Evolutionary conservation across 2,888 invertebrate species (phyloP).

Genomic region (Leucoma salicis): DNA sequence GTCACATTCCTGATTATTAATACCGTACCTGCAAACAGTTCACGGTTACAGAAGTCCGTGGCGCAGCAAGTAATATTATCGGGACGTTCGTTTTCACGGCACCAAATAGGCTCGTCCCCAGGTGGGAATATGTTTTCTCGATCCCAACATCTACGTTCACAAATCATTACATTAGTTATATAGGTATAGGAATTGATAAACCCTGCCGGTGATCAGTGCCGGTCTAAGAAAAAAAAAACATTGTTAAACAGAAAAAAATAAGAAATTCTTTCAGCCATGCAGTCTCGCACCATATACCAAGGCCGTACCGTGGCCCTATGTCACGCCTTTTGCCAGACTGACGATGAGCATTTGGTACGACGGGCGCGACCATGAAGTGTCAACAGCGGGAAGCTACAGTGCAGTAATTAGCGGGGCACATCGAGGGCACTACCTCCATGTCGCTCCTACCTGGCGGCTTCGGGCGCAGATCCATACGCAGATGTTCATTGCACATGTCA

Average conservation of each 20-base stretch:
- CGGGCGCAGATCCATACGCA: slow-evolving; percentile 86
- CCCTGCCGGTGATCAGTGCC: slow-evolving; percentile 73
- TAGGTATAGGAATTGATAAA: slow-evolving; percentile 23
- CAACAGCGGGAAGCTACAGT: slow-evolving; percentile 42
- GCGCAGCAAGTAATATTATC: slow-evolving; percentile 84
- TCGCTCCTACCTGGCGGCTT: slow-evolving; percentile 85
- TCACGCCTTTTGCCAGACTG: slow-evolving; percentile 19
- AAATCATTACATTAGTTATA: slow-evolving; percentile 56
- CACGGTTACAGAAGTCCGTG: slow-evolving; percentile 87
- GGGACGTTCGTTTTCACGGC: slow-evolving; percentile 70
- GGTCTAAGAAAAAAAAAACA: slow-evolving; percentile 65
- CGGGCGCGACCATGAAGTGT: slow-evolving; percentile 30
- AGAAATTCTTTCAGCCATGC: slow-evolving; percentile 62
- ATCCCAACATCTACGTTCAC: slow-evolving; percentile 83
- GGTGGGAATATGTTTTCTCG: slow-evolving; percentile 82
- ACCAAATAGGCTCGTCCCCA: slow-evolving; percentile 83
- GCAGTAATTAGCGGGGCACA: slow-evolving; percentile 55
- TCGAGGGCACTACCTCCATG: slow-evolving; percentile 51
- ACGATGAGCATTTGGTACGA: slow-evolving; percentile 31
- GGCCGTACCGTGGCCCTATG: slow-evolving; percentile 36
- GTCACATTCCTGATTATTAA: slow-evolving; percentile 51
- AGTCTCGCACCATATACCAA: slow-evolving; percentile 62
- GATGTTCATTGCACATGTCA: slow-evolving; percentile 88
- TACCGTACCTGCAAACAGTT: slow-evolving; percentile 67
- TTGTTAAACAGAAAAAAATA: slow-evolving; percentile 54